Evolutionary conservation across 2,888 invertebrate species (phyloP), one percentile per base, ranked within the genome.

Genomic region (Alcis repandata): DNA sequence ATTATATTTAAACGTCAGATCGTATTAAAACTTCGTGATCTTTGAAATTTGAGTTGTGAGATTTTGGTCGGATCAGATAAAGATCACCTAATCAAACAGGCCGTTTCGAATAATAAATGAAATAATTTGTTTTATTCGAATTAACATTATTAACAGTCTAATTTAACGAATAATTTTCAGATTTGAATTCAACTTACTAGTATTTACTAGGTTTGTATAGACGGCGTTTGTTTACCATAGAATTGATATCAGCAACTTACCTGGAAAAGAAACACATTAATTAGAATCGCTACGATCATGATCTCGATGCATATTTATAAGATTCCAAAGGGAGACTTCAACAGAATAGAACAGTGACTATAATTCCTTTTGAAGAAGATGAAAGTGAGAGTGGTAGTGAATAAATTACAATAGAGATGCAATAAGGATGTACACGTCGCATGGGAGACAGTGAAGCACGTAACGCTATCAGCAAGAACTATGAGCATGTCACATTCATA

Each of bases 391-490:
- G 64, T 60, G 46, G 33, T 41, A 63, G 43, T 66, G 49, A 56
- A 62, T 61, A 38, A 15, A 54, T 58, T 51, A 67, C 38, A 58
- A 49, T 59, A 62, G 54, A 67, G 61, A 43, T 56, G 61, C 62
- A 64, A 64, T 68, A 62, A 61, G 63, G 60, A 68, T 68, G 61
- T 61, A 66, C 67, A 58, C 67, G 61, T 27, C 56, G 60, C 70
- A 64, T 73, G 72, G 70, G 75, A 78, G 74, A 67, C 68, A 68
- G 73, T 71, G 70, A 62, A 75, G 69, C 74, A 74, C 74, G 75
- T 76, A 75, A 73, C 69, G 63, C 67, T 70, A 58, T 41, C 41
- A 62, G 41, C 43, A 27, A 46, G 32, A 32, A 69, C 73, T 65
- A 68, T 69, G 67, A 73, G 71, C 75, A 75, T 69, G 69, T 58